These are phyloP conservation scores for Neotragus pygmaeus DNA, from an alignment of 2,113 vertebrate genomes.

Conservation along the genomic window DNA sequence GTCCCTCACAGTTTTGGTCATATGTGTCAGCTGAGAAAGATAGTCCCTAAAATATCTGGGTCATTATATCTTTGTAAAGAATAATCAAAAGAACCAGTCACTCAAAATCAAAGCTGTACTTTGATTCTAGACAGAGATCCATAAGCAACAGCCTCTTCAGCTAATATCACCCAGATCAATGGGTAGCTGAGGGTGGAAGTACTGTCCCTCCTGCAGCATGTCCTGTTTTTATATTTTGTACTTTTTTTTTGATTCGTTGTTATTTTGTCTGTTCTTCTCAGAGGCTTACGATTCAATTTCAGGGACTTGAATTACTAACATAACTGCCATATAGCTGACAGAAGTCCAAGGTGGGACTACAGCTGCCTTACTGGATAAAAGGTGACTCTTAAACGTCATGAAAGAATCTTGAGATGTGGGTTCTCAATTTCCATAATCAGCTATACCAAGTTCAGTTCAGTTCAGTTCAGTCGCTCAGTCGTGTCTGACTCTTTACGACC, in stretches of 20 bases:
- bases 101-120: background rate
- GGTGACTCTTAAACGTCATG: background rate
- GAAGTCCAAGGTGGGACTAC: background rate
- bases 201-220: background rate
- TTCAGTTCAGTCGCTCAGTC: background rate
- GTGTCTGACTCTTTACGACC: background rate
- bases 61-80: background rate
- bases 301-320: background rate
- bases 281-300: background rate
- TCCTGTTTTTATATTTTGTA: background rate
- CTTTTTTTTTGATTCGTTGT: background rate
- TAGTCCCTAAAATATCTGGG: background rate
- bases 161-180: background rate
- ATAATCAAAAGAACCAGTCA: background rate
- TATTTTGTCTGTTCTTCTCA: background rate
- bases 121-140: background rate
- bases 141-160: background rate
- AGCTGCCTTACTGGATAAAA: background rate
- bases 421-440: background rate
- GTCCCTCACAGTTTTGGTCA: background rate
- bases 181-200: background rate
- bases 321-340: background rate
- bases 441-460: background rate
- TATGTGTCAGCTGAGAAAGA: background rate
- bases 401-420: background rate